These are phyloP conservation scores for Diabrotica virgifera DNA, from an alignment of 1,140 invertebrate species.

Conservation along the genomic window DNA sequence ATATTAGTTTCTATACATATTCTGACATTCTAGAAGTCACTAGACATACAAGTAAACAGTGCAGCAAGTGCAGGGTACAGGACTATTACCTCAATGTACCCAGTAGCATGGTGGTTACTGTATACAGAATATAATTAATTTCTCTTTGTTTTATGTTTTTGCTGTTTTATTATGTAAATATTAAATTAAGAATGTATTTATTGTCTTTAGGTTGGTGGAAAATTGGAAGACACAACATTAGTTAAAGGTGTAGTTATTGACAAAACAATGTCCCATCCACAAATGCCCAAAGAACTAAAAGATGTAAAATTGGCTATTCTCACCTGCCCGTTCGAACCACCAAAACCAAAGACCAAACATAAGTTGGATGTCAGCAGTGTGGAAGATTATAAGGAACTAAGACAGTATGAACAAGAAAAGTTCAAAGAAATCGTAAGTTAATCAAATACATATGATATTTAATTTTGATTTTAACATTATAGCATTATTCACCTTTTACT, in stretches of 20 bases:
- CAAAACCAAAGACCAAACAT: slow-evolving; percentile 99
- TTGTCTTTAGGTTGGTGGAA: slow-evolving; percentile 69
- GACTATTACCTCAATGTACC: too few relatives aligned
- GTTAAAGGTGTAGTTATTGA: slow-evolving; percentile 97
- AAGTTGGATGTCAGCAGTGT: slow-evolving; percentile 97
- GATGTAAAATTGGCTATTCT: slow-evolving; percentile 95
- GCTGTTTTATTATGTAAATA: too few relatives aligned
- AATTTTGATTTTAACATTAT: too few relatives aligned
- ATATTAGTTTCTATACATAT: too few relatives aligned
- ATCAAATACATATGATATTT: neutral
- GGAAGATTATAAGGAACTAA: slow-evolving; percentile 90
- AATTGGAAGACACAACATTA: slow-evolving; percentile 94
- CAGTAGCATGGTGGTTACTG: too few relatives aligned
- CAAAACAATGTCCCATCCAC: slow-evolving; percentile 98
- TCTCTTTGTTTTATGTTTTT: too few relatives aligned
- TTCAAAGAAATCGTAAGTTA: slow-evolving; percentile 93
- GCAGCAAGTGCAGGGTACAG: too few relatives aligned
- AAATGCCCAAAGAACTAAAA: slow-evolving; percentile 99
- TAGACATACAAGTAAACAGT: too few relatives aligned
- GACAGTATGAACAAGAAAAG: slow-evolving; percentile 94
- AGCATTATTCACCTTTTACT: too few relatives aligned
- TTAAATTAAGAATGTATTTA: neutral
- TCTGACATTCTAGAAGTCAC: too few relatives aligned
- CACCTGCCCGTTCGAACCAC: slow-evolving; percentile 99
- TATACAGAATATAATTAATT: too few relatives aligned